Conservation (phyloP, 2,888 invertebrate species). For the Dolomedes plantarius region DNA sequence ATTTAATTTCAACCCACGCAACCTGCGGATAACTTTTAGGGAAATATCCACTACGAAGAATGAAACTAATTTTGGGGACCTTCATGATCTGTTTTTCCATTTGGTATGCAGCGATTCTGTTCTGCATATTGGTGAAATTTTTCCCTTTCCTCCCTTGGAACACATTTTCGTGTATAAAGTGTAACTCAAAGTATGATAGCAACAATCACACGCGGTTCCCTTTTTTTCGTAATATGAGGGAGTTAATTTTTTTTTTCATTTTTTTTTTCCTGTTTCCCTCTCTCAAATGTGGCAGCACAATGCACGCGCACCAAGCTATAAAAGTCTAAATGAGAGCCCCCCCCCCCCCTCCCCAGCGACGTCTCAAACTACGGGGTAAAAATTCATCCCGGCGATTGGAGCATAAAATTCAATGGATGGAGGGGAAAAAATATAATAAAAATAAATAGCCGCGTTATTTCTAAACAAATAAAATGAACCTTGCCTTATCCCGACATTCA, state of each 20-base stretch:
- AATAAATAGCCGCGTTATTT: slow-evolving; percentile 15
- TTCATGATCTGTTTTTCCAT: slow-evolving; percentile 61
- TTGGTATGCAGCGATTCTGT: slow-evolving; percentile 60
- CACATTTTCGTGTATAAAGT: slow-evolving; percentile 56
- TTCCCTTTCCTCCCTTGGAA: slow-evolving; percentile 18
- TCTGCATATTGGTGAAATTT: slow-evolving; percentile 61
- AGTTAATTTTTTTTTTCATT: slow-evolving; percentile 32
- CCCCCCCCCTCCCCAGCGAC: neutral
- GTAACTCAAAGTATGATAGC: slow-evolving; percentile 69
- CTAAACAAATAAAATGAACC: slow-evolving; percentile 52
- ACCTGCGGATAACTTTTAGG: slow-evolving; percentile 43
- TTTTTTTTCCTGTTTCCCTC: too few species aligned
- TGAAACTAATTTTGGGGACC: slow-evolving; percentile 63
- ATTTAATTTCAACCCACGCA: slow-evolving; percentile 65
- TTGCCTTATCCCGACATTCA: slow-evolving; percentile 2
- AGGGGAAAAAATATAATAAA: neutral
- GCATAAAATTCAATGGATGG: slow-evolving; percentile 48
- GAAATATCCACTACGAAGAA: slow-evolving; percentile 36
- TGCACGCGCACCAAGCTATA: neutral
- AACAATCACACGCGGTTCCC: slow-evolving; percentile 46
- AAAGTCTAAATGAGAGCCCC: slow-evolving; percentile 17
- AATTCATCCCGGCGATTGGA: slow-evolving; percentile 55
- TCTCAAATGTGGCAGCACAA: neutral
- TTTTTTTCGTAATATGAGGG: slow-evolving; percentile 52
- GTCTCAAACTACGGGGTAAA: neutral